Percentiles rank a stretch among this genome's conserved stretches.
These are phyloP conservation scores for Mola mola DNA, from an alignment of 2,113 vertebrate species.

Conservation along the genomic window DNA sequence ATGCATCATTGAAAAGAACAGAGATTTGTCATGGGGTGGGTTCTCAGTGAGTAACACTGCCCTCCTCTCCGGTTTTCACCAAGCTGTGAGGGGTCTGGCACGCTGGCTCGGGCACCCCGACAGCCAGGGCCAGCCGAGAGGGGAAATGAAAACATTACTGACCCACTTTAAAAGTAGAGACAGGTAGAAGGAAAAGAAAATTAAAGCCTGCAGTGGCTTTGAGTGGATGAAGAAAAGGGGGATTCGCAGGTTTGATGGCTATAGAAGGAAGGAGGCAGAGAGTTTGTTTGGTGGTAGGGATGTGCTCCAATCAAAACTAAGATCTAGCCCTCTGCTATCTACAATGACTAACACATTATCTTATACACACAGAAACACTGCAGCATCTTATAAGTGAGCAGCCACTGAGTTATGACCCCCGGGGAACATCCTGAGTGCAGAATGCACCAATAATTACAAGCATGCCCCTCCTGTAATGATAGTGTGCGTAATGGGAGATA, in stretches of 20 bases:
- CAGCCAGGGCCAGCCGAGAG: slow-evolving; percentile 30
- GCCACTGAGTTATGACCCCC: slow-evolving; percentile 20
- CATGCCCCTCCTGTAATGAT: slow-evolving; percentile 70
- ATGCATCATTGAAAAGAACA: slow-evolving; percentile 45
- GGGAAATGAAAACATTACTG: slow-evolving; percentile 33
- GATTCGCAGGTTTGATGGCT: slow-evolving; percentile 13
- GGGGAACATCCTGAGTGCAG: slow-evolving; percentile 32
- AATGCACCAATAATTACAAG: slow-evolving; percentile 61
- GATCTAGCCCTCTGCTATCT: slow-evolving; percentile 29
- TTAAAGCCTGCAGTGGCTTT: slow-evolving; percentile 33
- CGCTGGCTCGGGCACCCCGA: slow-evolving; percentile 33
- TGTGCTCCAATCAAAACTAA: slow-evolving; percentile 17
- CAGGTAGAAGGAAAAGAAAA: slow-evolving; percentile 42
- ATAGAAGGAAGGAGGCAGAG: not conserved
- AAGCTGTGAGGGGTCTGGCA: slow-evolving; percentile 68
- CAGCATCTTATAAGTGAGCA: slow-evolving; percentile 18
- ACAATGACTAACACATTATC: too few relatives aligned
- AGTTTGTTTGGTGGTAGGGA: not conserved
- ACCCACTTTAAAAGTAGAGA: slow-evolving; percentile 41
- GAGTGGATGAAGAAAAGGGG: slow-evolving; percentile 42
- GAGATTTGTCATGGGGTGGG: slow-evolving; percentile 52
- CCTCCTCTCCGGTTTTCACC: slow-evolving; percentile 62
- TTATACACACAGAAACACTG: not conserved
- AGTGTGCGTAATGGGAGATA: slow-evolving; percentile 76
- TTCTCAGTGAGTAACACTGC: too few relatives aligned